Evolutionary conservation across 2,113 vertebrate genomes (phyloP), one percentile per base, ranked within the genome.

Genomic region (Percina caprodes): DNA sequence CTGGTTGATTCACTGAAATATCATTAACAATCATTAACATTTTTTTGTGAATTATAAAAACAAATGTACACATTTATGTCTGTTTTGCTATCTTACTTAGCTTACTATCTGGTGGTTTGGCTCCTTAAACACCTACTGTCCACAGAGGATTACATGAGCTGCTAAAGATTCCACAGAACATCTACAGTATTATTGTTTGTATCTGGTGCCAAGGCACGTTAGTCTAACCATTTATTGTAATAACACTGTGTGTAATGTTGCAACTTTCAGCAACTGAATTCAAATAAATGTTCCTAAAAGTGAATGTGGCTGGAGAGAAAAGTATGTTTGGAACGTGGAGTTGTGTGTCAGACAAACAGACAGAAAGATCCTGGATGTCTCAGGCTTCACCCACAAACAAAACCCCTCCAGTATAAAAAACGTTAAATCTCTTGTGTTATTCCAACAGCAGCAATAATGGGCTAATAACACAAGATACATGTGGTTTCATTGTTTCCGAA

Each of bases 401-500:
- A 61, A 62, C 14, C 46, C 23, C n/a, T 61, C 1, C 51, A 2
- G 10, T 73, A 51, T 58, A 35, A 66, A 33, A 48, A 55, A 69
- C 24, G 30, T 71, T 24, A 59, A 45, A 62, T 77, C 33, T 54
- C 26, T 76, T 5, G n/a, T 83, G 21, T 71, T 79, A 52, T 77
- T 87, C 71, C 60, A 81, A 54, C 55, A 73, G 49, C 14, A 75
- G 39, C 58, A 83, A 82, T 76, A 86, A 26, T 42, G 48, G 54
- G 42, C 62, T 60, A 12, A 18, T 23, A 68, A 54, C 61, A 59
- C 11, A 42, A 61, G 35, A 75, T 61, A 62, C 63, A 49, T 84
- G 79, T 75, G 87, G 82, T 84, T 80, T 74, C 9, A 46, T 87
- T 89, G 82, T 88, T 92, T 85, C 78, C 75, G 79, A 33, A 74